Percentiles rank a stretch among this genome's conserved stretches.
Conservation (phyloP, 2,888 invertebrate genomes). For the Phytoseiulus persimilis region DNA sequence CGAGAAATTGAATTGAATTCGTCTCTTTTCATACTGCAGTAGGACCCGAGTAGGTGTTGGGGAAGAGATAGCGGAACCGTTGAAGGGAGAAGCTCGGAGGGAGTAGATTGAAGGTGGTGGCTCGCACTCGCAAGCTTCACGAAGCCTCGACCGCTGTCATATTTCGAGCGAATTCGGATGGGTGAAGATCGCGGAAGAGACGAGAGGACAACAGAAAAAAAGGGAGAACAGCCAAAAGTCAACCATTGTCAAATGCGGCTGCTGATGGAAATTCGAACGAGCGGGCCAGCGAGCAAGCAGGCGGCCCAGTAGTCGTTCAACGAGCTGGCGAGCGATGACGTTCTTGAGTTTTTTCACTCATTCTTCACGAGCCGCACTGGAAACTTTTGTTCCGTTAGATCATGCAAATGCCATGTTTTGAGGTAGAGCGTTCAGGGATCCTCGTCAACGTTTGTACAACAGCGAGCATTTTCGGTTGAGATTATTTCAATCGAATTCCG, state of each 20-base stretch:
- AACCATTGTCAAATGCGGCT: background rate
- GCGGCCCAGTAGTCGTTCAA: background rate
- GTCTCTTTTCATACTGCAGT: too few relatives aligned
- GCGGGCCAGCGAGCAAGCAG: background rate
- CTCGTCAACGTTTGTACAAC: background rate
- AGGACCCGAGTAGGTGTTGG: too few relatives aligned
- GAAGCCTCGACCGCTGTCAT: too few relatives aligned
- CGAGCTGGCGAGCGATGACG: background rate
- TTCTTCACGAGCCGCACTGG: background rate
- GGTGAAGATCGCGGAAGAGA: background rate
- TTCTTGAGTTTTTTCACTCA: background rate
- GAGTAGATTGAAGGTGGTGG: too few relatives aligned
- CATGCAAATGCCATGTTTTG: background rate
- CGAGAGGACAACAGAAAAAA: background rate
- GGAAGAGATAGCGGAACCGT: too few relatives aligned
- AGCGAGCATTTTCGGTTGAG: background rate
- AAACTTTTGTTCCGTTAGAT: background rate
- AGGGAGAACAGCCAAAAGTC: background rate
- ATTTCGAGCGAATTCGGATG: too few relatives aligned
- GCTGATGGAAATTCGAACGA: background rate
- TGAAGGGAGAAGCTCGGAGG: too few relatives aligned
- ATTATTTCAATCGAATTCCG: background rate
- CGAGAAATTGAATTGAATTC: too few relatives aligned
- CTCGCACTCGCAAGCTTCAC: too few relatives aligned
- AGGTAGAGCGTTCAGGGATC: background rate